phyloP scores from a whole-genome alignment of 2,113 vertebrate genomes.

The Larimichthys crocea region DNA sequence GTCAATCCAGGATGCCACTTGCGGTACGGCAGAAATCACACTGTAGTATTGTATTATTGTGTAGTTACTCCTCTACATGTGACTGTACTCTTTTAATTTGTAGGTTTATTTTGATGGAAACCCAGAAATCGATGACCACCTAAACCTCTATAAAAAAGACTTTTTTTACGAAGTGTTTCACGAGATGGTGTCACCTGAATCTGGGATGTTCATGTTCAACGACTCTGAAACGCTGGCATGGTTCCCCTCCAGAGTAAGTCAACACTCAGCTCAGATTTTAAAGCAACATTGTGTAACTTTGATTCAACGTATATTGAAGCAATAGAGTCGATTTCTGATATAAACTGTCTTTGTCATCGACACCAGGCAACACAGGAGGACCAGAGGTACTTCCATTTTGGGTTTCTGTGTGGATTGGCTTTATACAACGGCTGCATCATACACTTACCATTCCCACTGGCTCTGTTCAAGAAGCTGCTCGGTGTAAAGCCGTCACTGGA shows the following conservation, averaged over 20 bases:
- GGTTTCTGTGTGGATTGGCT: slow-evolving; percentile 80
- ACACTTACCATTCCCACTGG: slow-evolving; percentile 80
- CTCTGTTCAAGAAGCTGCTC: slow-evolving; percentile 83
- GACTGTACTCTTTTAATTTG: neutral
- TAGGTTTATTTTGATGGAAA: slow-evolving; percentile 75
- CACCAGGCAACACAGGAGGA: slow-evolving; percentile 53
- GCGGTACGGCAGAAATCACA: slow-evolving; percentile 24
- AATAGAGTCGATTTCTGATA: neutral
- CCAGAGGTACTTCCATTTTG: slow-evolving; percentile 78
- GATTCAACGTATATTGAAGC: neutral
- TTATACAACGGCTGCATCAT: slow-evolving; percentile 68
- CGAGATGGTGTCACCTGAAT: slow-evolving; percentile 70
- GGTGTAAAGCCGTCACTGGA: slow-evolving; percentile 68
- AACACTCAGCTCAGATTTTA: no score
- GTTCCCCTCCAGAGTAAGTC: slow-evolving; percentile 83
- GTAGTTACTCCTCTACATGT: neutral
- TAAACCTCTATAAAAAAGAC: slow-evolving; percentile 61
- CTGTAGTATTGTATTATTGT: neutral
- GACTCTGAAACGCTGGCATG: slow-evolving; percentile 77
- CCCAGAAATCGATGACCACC: accelerated
- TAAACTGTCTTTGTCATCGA: neutral
- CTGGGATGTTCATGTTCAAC: slow-evolving; percentile 77
- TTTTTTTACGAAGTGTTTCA: slow-evolving; percentile 81
- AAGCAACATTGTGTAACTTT: no score
- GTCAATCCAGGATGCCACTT: slow-evolving; percentile 48